phyloP scores from a whole-genome alignment of 2,888 invertebrate genomes.

The Eretmocerus hayati region DNA sequence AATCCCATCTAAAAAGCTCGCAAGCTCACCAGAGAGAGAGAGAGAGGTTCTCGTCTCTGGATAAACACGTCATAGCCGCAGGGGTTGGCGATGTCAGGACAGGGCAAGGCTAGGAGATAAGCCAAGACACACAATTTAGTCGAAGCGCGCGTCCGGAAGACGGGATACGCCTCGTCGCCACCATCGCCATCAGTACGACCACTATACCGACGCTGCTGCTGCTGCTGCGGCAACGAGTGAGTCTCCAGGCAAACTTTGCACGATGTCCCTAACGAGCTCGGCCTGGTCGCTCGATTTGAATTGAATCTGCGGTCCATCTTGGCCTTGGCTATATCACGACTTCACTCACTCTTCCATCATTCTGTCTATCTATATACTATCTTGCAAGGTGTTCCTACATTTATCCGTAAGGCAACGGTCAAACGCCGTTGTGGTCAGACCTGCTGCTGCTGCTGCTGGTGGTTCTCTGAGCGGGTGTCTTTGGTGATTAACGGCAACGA shows the following conservation, averaged over 20 bases:
- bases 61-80: not conserved
- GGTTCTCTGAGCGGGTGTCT: constrained; percentile 33
- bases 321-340: constrained; percentile 14
- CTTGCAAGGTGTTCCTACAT: constrained; percentile 15
- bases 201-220: constrained; percentile 1
- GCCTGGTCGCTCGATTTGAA: constrained; percentile 20
- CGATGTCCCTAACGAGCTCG: constrained; percentile 9
- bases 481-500: constrained; percentile 45
- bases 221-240: not conserved
- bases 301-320: constrained; percentile 24
- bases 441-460: not conserved
- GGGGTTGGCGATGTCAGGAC: not conserved
- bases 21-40: not conserved
- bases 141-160: not conserved
- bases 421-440: constrained; percentile 42
- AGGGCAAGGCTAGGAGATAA: not conserved
- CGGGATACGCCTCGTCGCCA: no score
- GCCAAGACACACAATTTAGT: constrained; percentile 1
- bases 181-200: not conserved
- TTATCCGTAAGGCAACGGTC: constrained; percentile 32
- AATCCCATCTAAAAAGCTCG: not conserved
- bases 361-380: no score
- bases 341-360: no score
- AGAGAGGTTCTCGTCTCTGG: not conserved
- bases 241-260: constrained; percentile 6